These are phyloP conservation scores for Nerophis lumbriciformis DNA, from an alignment of 2,113 vertebrate genomes.

Conservation along the genomic window DNA sequence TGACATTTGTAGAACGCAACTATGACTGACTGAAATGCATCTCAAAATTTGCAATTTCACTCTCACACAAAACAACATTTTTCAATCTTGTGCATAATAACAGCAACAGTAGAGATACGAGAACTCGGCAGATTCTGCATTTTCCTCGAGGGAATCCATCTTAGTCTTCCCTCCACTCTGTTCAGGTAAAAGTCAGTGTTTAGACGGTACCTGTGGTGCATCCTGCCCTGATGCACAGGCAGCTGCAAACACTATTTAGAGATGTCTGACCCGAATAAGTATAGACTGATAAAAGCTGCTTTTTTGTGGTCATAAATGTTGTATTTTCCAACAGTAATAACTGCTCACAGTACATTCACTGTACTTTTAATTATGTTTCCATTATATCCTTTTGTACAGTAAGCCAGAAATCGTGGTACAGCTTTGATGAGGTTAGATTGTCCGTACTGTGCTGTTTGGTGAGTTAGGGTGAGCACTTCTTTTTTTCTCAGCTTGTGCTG, in stretches of 20 bases:
- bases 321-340: not conserved
- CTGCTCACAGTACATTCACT: not conserved
- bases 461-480: no score
- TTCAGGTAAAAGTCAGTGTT: constrained; percentile 48
- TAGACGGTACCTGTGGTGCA: constrained; percentile 33
- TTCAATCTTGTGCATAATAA: not conserved
- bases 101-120: not conserved
- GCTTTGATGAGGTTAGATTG: no score
- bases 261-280: constrained; percentile 29
- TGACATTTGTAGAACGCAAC: not conserved
- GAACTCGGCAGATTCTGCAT: not conserved
- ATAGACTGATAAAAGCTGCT: not conserved
- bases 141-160: constrained; percentile 14
- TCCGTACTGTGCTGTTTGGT: no score
- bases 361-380: not conserved
- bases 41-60: not conserved
- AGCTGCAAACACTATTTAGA: constrained; percentile 33
- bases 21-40: not conserved
- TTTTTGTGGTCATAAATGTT: not conserved
- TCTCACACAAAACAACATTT: not conserved
- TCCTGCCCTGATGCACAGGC: constrained; percentile 38
- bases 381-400: not conserved
- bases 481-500: no score
- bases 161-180: constrained; percentile 23
- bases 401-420: not conserved